Evolutionary conservation across 2,797 vertebrate genomes (phyloP).

Genomic region (Sylvia borin): DNA sequence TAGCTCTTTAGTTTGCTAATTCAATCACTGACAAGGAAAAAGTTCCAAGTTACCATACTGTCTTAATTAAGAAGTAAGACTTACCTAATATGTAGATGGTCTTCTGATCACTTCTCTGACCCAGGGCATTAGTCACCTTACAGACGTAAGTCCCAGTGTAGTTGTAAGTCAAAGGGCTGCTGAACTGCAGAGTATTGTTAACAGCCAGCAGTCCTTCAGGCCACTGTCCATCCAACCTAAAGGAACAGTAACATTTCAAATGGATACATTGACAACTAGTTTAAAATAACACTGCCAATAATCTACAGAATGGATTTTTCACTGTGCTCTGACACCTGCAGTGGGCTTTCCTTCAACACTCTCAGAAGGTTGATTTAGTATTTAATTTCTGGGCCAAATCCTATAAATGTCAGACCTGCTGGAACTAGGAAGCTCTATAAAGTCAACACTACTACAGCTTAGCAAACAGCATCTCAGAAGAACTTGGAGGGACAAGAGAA

Average conservation of each 20-base stretch:
- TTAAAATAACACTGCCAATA: background rate
- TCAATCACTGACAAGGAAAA: background rate
- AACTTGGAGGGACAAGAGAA: background rate
- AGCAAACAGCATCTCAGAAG: background rate
- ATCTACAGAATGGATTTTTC: background rate
- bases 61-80: slow-evolving; percentile 23
- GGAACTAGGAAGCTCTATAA: background rate
- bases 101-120: slow-evolving; percentile 85
- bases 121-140: slow-evolving; percentile 89
- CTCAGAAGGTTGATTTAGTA: background rate
- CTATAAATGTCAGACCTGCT: background rate
- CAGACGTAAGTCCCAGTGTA: slow-evolving; percentile 94
- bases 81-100: slow-evolving; percentile 90
- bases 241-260: background rate
- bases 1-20: background rate
- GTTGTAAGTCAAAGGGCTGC: slow-evolving; percentile 86
- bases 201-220: slow-evolving; percentile 86
- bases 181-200: slow-evolving; percentile 90
- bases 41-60: background rate
- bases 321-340: background rate
- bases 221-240: slow-evolving; percentile 88
- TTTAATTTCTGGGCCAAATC: background rate
- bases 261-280: background rate
- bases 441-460: background rate
- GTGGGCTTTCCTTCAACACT: background rate